Evolutionary conservation across 2,888 invertebrate genomes (phyloP).

Genomic region (Zhuqinia jingwanae): DNA sequence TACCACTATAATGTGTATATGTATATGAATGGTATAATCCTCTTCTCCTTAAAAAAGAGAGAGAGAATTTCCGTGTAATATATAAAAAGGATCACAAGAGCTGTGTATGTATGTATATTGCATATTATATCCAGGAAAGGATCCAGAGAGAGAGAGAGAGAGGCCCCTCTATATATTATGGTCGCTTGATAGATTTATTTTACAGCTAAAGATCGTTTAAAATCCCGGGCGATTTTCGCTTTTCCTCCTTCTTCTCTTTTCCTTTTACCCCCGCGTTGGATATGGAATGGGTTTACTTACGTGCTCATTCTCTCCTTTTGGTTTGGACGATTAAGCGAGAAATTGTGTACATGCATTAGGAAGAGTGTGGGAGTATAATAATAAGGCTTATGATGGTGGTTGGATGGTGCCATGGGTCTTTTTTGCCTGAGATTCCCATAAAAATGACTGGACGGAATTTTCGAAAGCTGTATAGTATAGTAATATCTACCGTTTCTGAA

Average conservation of each 20-base stretch:
- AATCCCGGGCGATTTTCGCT: slow-evolving; percentile 71
- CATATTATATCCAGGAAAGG: slow-evolving; percentile 48
- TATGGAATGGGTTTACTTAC: too few species aligned
- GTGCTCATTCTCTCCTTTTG: too few species aligned
- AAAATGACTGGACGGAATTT: slow-evolving; percentile 41
- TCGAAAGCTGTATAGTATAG: not conserved
- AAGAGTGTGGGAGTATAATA: slow-evolving; percentile 7
- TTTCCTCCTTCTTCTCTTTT: slow-evolving; percentile 47
- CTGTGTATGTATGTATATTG: not conserved
- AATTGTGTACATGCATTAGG: too few species aligned
- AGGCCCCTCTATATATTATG: too few species aligned
- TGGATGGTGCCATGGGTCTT: slow-evolving; percentile 56
- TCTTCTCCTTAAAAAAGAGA: slow-evolving; percentile 38
- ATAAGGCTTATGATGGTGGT: too few species aligned
- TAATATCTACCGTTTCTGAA: too few species aligned
- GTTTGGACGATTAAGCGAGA: too few species aligned
- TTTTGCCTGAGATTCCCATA: slow-evolving; percentile 32
- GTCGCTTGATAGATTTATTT: slow-evolving; percentile 69
- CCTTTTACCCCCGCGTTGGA: not conserved
- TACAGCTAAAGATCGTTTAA: slow-evolving; percentile 66
- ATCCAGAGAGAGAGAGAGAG: too few species aligned
- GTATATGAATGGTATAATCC: slow-evolving; percentile 43
- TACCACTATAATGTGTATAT: not conserved
- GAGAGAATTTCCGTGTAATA: slow-evolving; percentile 32
- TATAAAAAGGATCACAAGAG: not conserved